These are phyloP conservation scores for Mastacembelus armatus DNA, from an alignment of 2,797 vertebrate species.

Conservation along the genomic window DNA sequence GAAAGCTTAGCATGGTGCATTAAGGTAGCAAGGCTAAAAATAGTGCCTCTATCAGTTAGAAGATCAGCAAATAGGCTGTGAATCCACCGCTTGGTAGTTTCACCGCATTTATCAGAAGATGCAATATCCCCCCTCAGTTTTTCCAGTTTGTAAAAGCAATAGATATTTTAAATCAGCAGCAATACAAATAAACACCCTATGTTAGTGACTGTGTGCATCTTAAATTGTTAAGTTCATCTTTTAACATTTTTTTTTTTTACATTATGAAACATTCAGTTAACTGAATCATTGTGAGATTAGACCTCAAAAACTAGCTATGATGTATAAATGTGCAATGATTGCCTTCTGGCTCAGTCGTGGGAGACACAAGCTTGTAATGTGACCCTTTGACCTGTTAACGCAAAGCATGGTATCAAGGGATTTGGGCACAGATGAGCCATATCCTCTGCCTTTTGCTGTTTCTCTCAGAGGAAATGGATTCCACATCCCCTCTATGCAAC, in stretches of 20 bases:
- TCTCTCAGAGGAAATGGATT: slow-evolving; percentile 71
- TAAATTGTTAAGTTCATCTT: background rate
- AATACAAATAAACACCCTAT: background rate
- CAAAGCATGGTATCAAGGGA: slow-evolving; percentile 57
- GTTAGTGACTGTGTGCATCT: background rate
- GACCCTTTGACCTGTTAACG: slow-evolving; percentile 67
- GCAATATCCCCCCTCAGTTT: slow-evolving; percentile 19
- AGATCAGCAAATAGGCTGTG: slow-evolving; percentile 58
- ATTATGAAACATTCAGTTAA: background rate
- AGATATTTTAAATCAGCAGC: background rate
- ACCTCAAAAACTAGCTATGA: background rate
- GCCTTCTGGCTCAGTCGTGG: slow-evolving; percentile 35
- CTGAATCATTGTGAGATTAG: slow-evolving; percentile 2
- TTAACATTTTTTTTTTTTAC: background rate
- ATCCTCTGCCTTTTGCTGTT: slow-evolving; percentile 59
- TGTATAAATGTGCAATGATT: slow-evolving; percentile 41
- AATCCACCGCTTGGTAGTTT: slow-evolving; percentile 55
- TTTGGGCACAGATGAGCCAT: slow-evolving; percentile 62
- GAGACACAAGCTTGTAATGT: slow-evolving; percentile 58
- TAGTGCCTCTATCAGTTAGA: slow-evolving; percentile 71
- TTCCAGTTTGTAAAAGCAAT: background rate
- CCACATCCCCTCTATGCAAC: slow-evolving; percentile 69
- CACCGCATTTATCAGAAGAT: slow-evolving; percentile 44
- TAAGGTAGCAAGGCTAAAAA: slow-evolving; percentile 79
- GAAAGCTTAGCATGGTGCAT: slow-evolving; percentile 69